phyloP scores from a whole-genome alignment of 2,888 invertebrate genomes.

The Microctonus hyperodae region DNA sequence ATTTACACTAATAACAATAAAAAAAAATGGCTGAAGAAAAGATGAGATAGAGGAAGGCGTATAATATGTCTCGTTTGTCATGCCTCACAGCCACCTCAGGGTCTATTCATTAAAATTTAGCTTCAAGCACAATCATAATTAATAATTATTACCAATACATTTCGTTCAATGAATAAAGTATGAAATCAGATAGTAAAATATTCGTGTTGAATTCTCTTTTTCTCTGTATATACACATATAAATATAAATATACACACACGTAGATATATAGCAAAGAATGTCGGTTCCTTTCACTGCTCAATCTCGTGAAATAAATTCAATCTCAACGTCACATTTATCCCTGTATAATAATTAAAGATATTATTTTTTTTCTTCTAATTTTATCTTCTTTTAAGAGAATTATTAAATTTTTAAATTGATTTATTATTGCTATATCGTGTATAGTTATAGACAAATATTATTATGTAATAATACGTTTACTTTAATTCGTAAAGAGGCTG shows the following conservation, averaged over 20 bases:
- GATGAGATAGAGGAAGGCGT: background rate
- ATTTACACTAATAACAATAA: background rate
- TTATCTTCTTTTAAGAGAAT: background rate
- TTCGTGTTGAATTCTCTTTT: background rate
- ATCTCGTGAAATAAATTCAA: constrained; percentile 1
- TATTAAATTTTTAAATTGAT: background rate
- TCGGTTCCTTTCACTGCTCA: background rate
- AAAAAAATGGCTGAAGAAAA: background rate
- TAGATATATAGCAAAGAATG: background rate
- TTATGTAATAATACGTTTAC: background rate
- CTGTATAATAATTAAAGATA: background rate
- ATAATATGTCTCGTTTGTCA: background rate
- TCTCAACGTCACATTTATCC: background rate
- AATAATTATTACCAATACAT: background rate
- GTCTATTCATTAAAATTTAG: background rate
- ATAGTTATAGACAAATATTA: background rate
- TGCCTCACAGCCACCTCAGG: background rate
- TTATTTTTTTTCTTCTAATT: background rate
- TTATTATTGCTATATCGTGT: background rate
- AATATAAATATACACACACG: background rate
- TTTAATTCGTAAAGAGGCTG: background rate
- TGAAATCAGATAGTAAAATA: background rate
- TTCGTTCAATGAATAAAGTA: background rate
- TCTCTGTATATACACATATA: too few relatives aligned
- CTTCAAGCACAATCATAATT: background rate